Evolutionary conservation across 2,888 invertebrate genomes (phyloP).

Genomic region (Tetrapedia diversipes): DNA sequence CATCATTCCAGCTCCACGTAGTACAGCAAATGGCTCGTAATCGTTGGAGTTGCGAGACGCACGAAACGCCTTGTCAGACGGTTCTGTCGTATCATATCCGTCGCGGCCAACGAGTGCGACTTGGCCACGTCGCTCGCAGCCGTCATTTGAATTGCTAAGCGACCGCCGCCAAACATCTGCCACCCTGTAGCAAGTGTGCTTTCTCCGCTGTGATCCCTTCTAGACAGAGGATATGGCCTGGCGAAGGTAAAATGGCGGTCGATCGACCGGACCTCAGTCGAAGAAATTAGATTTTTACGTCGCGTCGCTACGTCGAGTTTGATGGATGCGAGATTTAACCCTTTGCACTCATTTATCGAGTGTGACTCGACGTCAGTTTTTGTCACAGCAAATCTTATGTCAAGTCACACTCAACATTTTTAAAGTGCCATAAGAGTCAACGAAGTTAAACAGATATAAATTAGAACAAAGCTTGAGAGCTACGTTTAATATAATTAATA

Average conservation of each 20-base stretch:
- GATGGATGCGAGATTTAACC: no score
- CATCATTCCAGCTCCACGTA: no score
- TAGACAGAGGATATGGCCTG: constrained; percentile 10
- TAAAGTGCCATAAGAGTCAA: no score
- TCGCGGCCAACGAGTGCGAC: constrained; percentile 30
- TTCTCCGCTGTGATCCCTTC: constrained; percentile 16
- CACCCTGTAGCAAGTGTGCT: constrained; percentile 13
- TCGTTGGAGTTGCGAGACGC: constrained; percentile 34
- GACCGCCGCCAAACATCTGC: constrained; percentile 45
- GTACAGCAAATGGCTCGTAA: constrained; percentile 49
- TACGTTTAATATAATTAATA: no score
- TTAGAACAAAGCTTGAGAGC: no score
- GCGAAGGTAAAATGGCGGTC: constrained; percentile 4
- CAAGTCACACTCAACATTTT: no score
- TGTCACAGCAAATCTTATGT: no score
- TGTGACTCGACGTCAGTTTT: no score
- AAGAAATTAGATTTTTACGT: not conserved
- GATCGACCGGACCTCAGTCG: not conserved
- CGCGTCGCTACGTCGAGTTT: no score
- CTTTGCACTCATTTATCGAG: no score
- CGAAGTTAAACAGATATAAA: no score
- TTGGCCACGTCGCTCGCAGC: constrained; percentile 26
- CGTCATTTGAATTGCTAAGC: constrained; percentile 59
- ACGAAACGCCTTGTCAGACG: constrained; percentile 14
- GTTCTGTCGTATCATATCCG: constrained; percentile 50